Conservation (phyloP, 2,113 vertebrate species). For the Ovis canadensis region DNA sequence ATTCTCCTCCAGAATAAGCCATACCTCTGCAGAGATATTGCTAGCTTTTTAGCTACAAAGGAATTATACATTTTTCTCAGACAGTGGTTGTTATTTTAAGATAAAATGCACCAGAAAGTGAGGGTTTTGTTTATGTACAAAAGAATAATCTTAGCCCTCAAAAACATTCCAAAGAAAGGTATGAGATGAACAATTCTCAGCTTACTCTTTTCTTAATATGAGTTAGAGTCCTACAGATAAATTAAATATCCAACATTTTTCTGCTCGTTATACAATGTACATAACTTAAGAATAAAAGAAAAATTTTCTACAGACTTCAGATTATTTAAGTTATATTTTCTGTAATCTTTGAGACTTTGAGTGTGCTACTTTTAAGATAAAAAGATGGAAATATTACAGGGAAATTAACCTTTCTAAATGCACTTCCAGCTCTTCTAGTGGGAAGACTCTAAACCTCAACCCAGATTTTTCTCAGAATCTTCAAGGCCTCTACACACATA, state of each 20-base stretch:
- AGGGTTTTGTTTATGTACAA: constrained; percentile 13
- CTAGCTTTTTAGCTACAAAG: constrained; percentile 22
- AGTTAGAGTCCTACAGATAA: neutral
- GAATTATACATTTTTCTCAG: constrained; percentile 43
- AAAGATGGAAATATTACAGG: neutral
- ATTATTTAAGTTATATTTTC: neutral
- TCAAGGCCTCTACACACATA: neutral
- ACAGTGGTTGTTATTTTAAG: constrained; percentile 23
- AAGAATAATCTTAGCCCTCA: constrained; percentile 22
- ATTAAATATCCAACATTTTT: constrained; percentile 25
- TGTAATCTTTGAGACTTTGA: neutral
- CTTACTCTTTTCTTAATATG: constrained; percentile 43
- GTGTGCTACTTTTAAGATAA: neutral
- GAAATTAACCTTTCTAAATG: neutral
- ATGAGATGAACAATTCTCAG: neutral
- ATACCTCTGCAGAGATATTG: constrained; percentile 41
- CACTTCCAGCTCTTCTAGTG: neutral
- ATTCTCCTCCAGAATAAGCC: constrained; percentile 32
- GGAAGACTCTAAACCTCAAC: neutral
- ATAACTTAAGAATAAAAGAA: neutral
- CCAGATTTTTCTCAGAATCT: neutral
- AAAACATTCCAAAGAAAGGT: constrained; percentile 26
- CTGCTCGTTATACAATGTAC: neutral
- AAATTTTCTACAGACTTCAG: neutral
- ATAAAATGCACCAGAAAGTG: neutral